Conservation (phyloP, 1,140 invertebrate species). For the Zaprionus davidi region DNA sequence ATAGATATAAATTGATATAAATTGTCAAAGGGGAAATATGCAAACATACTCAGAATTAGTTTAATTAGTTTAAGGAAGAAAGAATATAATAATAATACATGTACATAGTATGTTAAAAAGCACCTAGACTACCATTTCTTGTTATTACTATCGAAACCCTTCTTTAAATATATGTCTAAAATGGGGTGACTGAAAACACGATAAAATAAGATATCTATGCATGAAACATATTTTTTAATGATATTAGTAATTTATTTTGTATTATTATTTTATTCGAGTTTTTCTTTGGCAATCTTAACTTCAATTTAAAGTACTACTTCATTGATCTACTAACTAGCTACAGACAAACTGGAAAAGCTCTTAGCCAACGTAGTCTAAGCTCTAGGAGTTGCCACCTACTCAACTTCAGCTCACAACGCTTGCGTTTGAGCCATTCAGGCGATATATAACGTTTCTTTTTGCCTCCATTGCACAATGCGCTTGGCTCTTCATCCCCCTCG, state of each 20-base stretch:
- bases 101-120: too few relatives aligned
- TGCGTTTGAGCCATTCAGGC: conserved; percentile 81
- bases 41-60: conserved; percentile 2
- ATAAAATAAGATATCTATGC: too few relatives aligned
- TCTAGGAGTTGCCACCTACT: conserved; percentile 59
- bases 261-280: too few relatives aligned
- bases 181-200: too few relatives aligned
- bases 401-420: conserved; percentile 81
- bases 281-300: too few relatives aligned
- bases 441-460: conserved; percentile 82
- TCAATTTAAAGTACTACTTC: too few relatives aligned
- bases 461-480: conserved; percentile 55
- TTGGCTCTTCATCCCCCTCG: conserved; percentile 22
- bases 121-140: too few relatives aligned
- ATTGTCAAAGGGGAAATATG: neutral
- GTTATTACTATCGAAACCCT: too few relatives aligned
- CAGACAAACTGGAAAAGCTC: neutral
- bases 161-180: too few relatives aligned
- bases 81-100: neutral
- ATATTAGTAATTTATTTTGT: too few relatives aligned
- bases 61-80: neutral
- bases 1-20: conserved; percentile 14
- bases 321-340: neutral
- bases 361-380: neutral
- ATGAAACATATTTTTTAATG: too few relatives aligned